A percentile compares a stretch with the other conserved stretches of the same genome.
phyloP scores from a whole-genome alignment of 2,888 invertebrate genomes.

The Ormia ochracea region DNA sequence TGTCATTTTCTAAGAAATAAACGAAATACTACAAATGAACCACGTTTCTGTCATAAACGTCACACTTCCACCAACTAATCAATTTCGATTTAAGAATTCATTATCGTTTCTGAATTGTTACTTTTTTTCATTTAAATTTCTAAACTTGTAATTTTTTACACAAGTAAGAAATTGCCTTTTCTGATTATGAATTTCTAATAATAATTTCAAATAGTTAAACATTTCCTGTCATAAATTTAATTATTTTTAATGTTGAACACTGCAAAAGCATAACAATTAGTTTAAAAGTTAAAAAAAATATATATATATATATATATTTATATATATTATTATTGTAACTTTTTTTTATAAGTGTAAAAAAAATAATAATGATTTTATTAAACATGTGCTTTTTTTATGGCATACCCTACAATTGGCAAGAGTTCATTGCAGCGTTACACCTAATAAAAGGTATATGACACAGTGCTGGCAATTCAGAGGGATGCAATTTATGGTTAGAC shows the following conservation, averaged over 20 bases:
- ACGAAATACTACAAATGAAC: slow-evolving; percentile 17
- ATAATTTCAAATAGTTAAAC: slow-evolving; percentile 64
- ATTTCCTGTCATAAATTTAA: slow-evolving; percentile 74
- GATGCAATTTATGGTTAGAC: no score
- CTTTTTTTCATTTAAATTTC: slow-evolving; percentile 24
- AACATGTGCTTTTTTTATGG: no score
- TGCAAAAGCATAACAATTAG: slow-evolving; percentile 57
- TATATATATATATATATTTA: no score
- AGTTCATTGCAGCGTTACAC: no score
- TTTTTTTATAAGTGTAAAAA: background rate
- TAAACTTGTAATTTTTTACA: slow-evolving; percentile 1
- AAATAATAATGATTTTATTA: background rate
- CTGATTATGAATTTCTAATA: slow-evolving; percentile 36
- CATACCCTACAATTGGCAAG: no score
- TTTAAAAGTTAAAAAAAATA: slow-evolving; percentile 6
- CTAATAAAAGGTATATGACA: no score
- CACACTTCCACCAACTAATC: slow-evolving; percentile 58
- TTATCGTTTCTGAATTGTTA: background rate
- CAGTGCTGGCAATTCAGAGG: no score
- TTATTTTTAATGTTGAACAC: slow-evolving; percentile 58
- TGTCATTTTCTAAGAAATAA: background rate
- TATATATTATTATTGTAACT: background rate
- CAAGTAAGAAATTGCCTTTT: slow-evolving; percentile 1
- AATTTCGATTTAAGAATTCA: background rate
- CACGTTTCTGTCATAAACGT: slow-evolving; percentile 58